Conservation (phyloP, 2,888 invertebrate species). For the Odontocolon sp. region DNA sequence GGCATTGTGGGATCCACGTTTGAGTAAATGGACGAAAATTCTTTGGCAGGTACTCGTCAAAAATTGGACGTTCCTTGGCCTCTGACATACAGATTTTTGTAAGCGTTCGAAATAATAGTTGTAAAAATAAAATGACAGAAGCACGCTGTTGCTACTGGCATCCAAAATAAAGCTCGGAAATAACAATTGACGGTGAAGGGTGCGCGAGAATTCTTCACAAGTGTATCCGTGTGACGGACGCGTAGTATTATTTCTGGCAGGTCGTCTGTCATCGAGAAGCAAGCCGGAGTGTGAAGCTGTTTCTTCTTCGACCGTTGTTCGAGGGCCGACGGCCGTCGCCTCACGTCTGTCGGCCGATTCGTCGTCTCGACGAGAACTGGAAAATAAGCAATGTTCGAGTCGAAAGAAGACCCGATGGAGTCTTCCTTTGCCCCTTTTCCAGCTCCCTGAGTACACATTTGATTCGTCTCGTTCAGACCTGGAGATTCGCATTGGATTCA, state of each 20-base stretch:
- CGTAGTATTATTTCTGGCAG: conserved; percentile 71
- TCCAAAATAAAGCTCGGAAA: conserved; percentile 62
- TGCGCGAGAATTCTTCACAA: conserved; percentile 50
- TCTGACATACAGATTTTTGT: background rate
- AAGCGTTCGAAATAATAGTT: conserved; percentile 1
- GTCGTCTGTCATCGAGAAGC: conserved; percentile 71
- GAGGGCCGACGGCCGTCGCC: conserved; percentile 76
- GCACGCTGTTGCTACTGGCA: conserved; percentile 27
- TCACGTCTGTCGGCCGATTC: conserved; percentile 57
- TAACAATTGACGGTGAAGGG: conserved; percentile 64
- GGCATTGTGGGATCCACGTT: no score
- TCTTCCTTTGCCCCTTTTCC: no score
- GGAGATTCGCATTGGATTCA: no score
- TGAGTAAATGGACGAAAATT: no score
- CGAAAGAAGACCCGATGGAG: no score
- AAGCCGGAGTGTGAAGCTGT: conserved; percentile 52
- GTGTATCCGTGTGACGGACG: conserved; percentile 59
- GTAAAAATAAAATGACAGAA: conserved; percentile 26
- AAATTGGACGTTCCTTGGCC: no score
- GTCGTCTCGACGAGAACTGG: no score
- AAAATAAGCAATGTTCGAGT: no score
- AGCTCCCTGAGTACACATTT: no score
- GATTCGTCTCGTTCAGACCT: no score
- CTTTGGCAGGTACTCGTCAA: no score
- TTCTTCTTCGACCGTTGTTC: conserved; percentile 18